Percentiles rank a stretch among this genome's conserved stretches.
phyloP scores from a whole-genome alignment of 1,140 invertebrate species.

The Stratiolaelaps scimitus region DNA sequence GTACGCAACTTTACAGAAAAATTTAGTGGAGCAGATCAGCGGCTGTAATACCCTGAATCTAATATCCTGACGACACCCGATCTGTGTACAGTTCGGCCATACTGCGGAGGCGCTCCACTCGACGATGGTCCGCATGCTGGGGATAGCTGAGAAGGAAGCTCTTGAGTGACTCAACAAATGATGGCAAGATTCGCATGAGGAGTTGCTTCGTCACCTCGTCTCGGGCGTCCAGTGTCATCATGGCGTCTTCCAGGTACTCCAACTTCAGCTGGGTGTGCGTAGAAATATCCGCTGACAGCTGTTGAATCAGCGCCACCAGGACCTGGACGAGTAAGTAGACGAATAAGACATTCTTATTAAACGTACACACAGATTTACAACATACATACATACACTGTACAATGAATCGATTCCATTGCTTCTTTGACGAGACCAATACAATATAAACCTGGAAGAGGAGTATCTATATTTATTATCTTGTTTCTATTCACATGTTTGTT shows the following conservation, averaged over 20 bases:
- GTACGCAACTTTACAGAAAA: too few relatives aligned
- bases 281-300: slow-evolving; percentile 12
- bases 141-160: slow-evolving; percentile 1
- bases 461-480: too few relatives aligned
- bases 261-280: slow-evolving; percentile 26
- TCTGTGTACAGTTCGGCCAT: slow-evolving; percentile 26
- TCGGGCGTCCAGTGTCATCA: slow-evolving; percentile 24
- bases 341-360: background rate
- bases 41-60: background rate
- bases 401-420: too few relatives aligned
- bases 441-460: too few relatives aligned
- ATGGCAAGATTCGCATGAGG: background rate
- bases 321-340: background rate
- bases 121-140: slow-evolving; percentile 19
- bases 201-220: slow-evolving; percentile 17
- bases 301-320: slow-evolving; percentile 8
- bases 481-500: too few relatives aligned
- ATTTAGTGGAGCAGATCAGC: too few relatives aligned
- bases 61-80: slow-evolving; percentile 9
- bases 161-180: slow-evolving; percentile 22
- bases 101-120: slow-evolving; percentile 8
- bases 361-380: too few relatives aligned
- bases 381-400: too few relatives aligned
- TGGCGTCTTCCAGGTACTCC: slow-evolving; percentile 20
- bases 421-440: too few relatives aligned